Conservation (phyloP, 2,797 vertebrate genomes). For the Malurus leucopterus region DNA sequence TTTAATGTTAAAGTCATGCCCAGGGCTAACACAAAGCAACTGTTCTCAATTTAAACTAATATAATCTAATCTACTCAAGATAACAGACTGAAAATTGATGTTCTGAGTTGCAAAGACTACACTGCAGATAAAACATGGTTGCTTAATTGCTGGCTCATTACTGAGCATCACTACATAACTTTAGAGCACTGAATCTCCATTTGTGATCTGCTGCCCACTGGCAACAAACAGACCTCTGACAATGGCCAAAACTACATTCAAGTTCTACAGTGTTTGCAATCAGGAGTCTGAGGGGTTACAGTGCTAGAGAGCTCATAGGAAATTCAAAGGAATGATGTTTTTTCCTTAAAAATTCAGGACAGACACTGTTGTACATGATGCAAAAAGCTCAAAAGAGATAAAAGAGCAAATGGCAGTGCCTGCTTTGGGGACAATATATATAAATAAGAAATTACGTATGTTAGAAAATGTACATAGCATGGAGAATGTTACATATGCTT, state of each 20-base stretch:
- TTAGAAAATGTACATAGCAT: background rate
- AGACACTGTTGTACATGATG: background rate
- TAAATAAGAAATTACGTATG: background rate
- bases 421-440: background rate
- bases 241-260: background rate
- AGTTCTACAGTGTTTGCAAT: background rate
- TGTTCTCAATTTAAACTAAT: background rate
- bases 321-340: background rate
- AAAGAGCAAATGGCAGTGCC: background rate
- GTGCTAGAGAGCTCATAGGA: fast-evolving
- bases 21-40: background rate
- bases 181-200: background rate
- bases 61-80: background rate
- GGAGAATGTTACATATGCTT: background rate
- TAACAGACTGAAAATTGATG: slow-evolving; percentile 16
- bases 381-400: background rate
- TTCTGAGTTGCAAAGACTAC: background rate
- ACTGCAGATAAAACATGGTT: background rate
- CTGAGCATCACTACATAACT: background rate
- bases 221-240: background rate
- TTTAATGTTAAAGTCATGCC: background rate
- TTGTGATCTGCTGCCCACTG: background rate
- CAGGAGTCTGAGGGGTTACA: background rate
- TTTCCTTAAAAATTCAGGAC: background rate
- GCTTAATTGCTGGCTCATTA: background rate